A percentile compares a stretch with the other conserved stretches of the same genome.
Evolutionary conservation across 2,113 vertebrate genomes (phyloP).

Genomic region (Nibea albiflora): DNA sequence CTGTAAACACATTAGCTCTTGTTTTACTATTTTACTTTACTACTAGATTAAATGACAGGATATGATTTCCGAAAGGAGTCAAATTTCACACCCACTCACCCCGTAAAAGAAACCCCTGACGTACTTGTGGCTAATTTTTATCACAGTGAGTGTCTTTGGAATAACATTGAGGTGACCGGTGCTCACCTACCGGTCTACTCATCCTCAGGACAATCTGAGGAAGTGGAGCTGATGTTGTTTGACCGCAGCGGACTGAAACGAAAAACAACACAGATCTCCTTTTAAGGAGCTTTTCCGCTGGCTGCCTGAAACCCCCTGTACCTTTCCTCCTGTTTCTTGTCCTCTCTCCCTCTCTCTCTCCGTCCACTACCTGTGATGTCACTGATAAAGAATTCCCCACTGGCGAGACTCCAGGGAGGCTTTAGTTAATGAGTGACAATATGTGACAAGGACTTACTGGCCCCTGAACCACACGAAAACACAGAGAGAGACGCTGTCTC

Average conservation of each 20-base stretch:
- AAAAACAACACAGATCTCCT: slow-evolving; percentile 62
- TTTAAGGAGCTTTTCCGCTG: slow-evolving; percentile 60
- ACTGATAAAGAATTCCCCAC: slow-evolving; percentile 71
- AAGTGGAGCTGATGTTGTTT: slow-evolving; percentile 57
- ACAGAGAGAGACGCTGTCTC: slow-evolving; percentile 32
- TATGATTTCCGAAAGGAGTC: slow-evolving; percentile 1
- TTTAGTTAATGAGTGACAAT: slow-evolving; percentile 79
- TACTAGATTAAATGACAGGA: not conserved
- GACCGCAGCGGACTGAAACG: slow-evolving; percentile 18
- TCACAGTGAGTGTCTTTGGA: slow-evolving; percentile 17
- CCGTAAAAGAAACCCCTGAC: not conserved
- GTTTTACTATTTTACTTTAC: too few relatives aligned
- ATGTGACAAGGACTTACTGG: slow-evolving; percentile 39
- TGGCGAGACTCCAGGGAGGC: slow-evolving; percentile 42
- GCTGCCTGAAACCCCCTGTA: slow-evolving; percentile 28
- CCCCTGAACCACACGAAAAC: slow-evolving; percentile 7
- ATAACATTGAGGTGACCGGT: slow-evolving; percentile 5
- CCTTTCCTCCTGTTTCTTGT: not conserved
- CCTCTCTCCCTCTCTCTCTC: not conserved
- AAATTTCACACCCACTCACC: slow-evolving; percentile 17
- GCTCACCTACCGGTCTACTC: slow-evolving; percentile 40
- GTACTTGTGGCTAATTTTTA: not conserved
- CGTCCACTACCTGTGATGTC: slow-evolving; percentile 69
- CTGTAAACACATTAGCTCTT: too few relatives aligned
- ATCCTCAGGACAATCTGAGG: slow-evolving; percentile 68